Conservation (phyloP, 2,113 vertebrate species). For the Charina bottae region DNA sequence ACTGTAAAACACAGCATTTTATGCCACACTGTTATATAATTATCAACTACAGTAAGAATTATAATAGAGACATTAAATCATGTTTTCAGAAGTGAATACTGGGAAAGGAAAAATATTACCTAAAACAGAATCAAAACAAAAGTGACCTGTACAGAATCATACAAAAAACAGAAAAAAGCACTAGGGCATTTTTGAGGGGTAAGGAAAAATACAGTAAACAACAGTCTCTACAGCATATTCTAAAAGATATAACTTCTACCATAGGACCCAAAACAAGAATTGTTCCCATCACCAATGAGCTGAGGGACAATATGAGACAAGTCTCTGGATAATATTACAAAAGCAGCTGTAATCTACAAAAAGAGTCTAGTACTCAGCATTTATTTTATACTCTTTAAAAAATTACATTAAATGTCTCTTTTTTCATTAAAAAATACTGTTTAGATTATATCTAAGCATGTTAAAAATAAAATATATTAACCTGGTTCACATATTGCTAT, state of each 20-base stretch:
- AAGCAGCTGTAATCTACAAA: neutral
- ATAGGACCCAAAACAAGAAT: neutral
- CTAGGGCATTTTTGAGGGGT: neutral
- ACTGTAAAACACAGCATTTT: neutral
- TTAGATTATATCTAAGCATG: neutral
- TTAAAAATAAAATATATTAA: neutral
- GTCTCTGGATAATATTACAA: neutral
- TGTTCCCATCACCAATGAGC: neutral
- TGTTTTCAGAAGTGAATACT: no score
- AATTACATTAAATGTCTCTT: neutral
- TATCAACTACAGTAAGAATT: neutral
- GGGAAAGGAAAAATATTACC: neutral
- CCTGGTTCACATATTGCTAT: neutral
- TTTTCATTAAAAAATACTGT: neutral
- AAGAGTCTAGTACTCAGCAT: neutral
- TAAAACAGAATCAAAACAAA: neutral
- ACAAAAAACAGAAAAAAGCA: neutral
- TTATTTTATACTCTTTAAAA: no score
- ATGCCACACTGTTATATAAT: neutral
- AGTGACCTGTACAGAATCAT: neutral
- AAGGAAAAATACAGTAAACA: neutral
- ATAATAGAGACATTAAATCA: neutral
- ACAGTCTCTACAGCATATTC: neutral
- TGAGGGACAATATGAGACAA: neutral
- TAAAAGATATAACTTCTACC: neutral